A percentile compares a stretch with the other conserved stretches of the same genome.
These are phyloP conservation scores for Cyclargus thomasi DNA, from an alignment of 1,140 invertebrate genomes.

Conservation along the genomic window DNA sequence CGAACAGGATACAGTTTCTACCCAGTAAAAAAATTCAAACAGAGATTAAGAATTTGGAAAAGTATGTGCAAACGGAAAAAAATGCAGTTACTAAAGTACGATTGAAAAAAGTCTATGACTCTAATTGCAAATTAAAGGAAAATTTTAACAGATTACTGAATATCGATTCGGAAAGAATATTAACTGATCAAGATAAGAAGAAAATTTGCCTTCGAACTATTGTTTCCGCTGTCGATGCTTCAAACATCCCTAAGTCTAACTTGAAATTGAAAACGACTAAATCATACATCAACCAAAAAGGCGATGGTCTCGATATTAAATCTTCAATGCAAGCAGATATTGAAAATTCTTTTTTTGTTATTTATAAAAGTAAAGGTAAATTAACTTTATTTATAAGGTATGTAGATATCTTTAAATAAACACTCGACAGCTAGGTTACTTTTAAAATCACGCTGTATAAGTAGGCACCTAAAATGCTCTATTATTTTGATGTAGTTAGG, in stretches of 20 bases:
- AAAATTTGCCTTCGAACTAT: background rate
- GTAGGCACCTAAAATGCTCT: too few species aligned
- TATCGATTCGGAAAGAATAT: background rate
- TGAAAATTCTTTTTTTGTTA: background rate
- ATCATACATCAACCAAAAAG: background rate
- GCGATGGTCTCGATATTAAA: background rate
- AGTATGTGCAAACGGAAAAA: background rate
- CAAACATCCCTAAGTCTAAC: background rate
- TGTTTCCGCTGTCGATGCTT: background rate
- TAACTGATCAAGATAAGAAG: background rate
- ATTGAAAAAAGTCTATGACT: background rate
- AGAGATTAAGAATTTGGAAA: background rate
- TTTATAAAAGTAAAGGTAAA: background rate
- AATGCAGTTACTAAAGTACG: background rate
- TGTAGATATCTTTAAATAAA: background rate
- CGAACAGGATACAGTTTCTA: too few species aligned
- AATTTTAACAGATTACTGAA: background rate
- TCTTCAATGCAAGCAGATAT: background rate
- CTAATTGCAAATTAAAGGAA: background rate
- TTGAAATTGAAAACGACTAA: background rate
- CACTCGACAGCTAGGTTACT: background rate
- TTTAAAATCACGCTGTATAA: background rate
- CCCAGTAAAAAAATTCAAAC: too few species aligned
- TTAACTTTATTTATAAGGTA: background rate
- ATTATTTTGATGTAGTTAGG: background rate